Conservation (phyloP, 2,888 invertebrate species). For the Tipula lateralis region DNA sequence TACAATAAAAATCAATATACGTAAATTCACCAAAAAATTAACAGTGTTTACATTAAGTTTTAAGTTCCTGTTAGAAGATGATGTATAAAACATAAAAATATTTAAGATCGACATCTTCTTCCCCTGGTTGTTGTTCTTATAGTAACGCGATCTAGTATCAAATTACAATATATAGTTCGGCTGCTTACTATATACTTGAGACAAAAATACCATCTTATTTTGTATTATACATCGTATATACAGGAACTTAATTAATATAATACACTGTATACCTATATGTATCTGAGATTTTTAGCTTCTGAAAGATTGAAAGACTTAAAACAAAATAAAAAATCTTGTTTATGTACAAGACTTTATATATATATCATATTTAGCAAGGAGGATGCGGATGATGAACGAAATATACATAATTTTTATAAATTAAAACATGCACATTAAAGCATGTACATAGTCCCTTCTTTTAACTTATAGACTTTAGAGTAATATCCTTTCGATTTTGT, state of each 20-base stretch:
- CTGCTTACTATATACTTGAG: neutral
- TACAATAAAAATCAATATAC: neutral
- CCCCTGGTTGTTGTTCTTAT: no score
- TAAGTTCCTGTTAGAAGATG: neutral
- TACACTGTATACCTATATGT: neutral
- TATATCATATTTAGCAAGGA: neutral
- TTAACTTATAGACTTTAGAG: neutral
- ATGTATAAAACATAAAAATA: neutral
- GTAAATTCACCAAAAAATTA: neutral
- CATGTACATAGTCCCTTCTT: neutral
- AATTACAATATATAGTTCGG: neutral
- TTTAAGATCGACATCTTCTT: neutral
- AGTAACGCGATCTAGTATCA: neutral
- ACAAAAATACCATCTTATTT: neutral
- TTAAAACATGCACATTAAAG: neutral
- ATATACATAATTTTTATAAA: neutral
- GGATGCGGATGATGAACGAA: neutral
- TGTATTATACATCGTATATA: neutral
- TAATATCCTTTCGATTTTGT: neutral
- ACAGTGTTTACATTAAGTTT: conserved; percentile 1
- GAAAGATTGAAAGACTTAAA: neutral
- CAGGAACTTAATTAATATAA: conserved; percentile 26
- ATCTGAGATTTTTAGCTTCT: neutral
- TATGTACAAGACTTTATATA: neutral
- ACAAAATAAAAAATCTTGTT: neutral